Evolutionary conservation across 1,140 invertebrate species (phyloP).

Genomic region (Papilio machaon): DNA sequence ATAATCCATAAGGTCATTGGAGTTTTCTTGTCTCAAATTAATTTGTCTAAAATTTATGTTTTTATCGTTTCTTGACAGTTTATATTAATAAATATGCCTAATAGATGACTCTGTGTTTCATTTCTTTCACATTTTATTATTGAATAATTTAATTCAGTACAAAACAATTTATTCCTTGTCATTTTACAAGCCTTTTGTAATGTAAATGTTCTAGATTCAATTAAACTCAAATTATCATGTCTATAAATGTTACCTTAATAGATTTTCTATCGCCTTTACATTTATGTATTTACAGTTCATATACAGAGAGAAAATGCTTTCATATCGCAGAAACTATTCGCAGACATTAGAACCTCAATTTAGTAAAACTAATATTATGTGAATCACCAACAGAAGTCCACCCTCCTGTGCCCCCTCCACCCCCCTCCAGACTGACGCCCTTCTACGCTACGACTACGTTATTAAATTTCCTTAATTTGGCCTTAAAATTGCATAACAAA

Average conservation of each 20-base stretch:
- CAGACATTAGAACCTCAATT: constrained; percentile 16
- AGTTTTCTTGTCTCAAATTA: no score
- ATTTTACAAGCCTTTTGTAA: no score
- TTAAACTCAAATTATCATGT: not conserved
- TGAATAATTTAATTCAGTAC: no score
- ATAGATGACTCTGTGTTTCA: no score
- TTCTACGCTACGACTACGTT: not conserved
- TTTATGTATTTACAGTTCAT: not conserved
- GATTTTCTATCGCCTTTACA: not conserved
- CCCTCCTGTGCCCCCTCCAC: not conserved
- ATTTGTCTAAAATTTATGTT: no score
- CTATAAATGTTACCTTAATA: not conserved
- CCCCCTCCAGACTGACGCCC: not conserved
- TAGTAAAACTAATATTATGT: constrained; percentile 13
- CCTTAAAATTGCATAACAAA: not conserved
- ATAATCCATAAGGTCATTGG: no score
- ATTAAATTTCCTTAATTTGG: not conserved
- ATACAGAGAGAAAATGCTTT: not conserved
- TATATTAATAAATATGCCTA: no score
- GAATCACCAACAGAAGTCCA: not conserved
- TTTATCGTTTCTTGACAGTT: no score
- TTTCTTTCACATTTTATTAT: no score
- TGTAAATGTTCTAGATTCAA: not conserved
- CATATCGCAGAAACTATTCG: not conserved
- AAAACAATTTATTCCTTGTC: no score